phyloP scores from a whole-genome alignment of 2,888 invertebrate genomes.

The Homarus gammarus region DNA sequence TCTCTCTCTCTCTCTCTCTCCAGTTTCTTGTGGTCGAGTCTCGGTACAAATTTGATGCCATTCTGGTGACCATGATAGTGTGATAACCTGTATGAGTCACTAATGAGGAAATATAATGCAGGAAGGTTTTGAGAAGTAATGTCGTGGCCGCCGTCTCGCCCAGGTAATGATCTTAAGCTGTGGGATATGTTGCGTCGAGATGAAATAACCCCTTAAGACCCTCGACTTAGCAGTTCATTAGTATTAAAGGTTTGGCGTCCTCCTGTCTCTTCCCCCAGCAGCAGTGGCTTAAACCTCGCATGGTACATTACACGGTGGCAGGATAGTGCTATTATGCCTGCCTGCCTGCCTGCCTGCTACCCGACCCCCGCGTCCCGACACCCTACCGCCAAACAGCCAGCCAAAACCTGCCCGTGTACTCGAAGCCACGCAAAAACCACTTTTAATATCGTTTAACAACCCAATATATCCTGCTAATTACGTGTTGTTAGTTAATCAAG shows the following conservation, averaged over 20 bases:
- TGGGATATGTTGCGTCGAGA: neutral
- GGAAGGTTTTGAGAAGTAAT: no score
- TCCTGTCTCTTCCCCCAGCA: neutral
- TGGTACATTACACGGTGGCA: neutral
- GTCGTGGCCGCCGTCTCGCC: neutral
- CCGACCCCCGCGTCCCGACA: neutral
- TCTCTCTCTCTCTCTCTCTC: conserved; percentile 21
- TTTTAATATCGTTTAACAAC: neutral
- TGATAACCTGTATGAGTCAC: no score
- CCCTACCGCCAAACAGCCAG: neutral
- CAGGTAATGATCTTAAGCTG: neutral
- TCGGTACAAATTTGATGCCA: no score
- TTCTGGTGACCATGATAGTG: no score
- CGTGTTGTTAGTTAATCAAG: neutral
- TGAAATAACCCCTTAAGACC: neutral
- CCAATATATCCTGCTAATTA: neutral
- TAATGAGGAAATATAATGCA: no score
- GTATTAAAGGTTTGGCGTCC: neutral
- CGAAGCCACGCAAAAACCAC: neutral
- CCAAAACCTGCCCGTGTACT: neutral
- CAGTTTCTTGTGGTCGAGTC: no score
- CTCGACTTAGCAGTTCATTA: neutral
- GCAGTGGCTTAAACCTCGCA: neutral
- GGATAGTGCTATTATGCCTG: neutral
- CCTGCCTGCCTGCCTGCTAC: neutral